A percentile compares a stretch with the other conserved stretches of the same genome.
Conservation (phyloP, 2,888 invertebrate species). For the Allygus modestus region DNA sequence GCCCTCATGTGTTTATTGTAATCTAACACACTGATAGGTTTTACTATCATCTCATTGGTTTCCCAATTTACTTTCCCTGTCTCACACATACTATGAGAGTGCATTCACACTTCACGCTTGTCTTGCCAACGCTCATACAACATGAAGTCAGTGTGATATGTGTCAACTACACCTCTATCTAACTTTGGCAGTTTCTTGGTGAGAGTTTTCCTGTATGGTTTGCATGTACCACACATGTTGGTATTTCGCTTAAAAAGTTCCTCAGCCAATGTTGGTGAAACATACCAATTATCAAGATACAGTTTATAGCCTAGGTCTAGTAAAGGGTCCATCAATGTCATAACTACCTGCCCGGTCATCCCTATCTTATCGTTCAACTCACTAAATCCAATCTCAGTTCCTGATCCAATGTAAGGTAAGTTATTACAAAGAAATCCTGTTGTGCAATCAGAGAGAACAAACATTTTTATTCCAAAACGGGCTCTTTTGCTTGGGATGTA, state of each 20-base stretch:
- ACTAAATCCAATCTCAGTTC: not conserved
- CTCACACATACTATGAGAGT: not conserved
- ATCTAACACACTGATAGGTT: slow-evolving; percentile 3
- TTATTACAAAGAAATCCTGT: not conserved
- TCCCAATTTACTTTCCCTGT: not conserved
- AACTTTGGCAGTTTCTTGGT: not conserved
- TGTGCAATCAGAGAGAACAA: not conserved
- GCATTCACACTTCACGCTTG: not conserved
- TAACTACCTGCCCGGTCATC: slow-evolving; percentile 1
- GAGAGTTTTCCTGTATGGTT: not conserved
- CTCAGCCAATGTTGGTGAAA: not conserved
- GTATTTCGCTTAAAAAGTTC: not conserved
- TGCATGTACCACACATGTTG: slow-evolving; percentile 10
- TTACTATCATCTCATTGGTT: not conserved
- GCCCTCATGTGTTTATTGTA: slow-evolving; percentile 20
- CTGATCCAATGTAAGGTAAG: slow-evolving; percentile 2
- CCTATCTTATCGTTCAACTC: not conserved
- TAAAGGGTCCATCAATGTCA: not conserved
- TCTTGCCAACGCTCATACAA: slow-evolving; percentile 18
- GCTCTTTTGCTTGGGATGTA: slow-evolving; percentile 3
- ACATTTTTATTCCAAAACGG: not conserved
- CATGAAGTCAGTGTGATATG: not conserved
- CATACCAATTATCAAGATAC: slow-evolving; percentile 20
- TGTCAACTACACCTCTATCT: not conserved
- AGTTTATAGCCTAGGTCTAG: not conserved